phyloP scores from a whole-genome alignment of 2,888 invertebrate genomes.

The Melanargia galathea region DNA sequence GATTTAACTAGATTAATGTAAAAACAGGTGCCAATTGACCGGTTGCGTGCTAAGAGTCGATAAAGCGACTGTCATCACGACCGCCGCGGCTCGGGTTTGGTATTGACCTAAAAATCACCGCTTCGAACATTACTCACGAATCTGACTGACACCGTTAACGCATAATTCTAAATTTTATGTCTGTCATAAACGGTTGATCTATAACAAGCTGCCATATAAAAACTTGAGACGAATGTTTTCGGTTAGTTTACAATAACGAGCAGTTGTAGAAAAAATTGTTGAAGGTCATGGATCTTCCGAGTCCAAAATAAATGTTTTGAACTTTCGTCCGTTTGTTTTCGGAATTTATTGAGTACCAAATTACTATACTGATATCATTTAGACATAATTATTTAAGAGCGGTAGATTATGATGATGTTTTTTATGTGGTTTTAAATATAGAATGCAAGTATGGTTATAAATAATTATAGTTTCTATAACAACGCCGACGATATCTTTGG shows the following conservation, averaged over 20 bases:
- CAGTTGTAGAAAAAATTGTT: neutral
- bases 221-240: conserved; percentile 1
- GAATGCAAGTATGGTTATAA: neutral
- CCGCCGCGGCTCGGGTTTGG: conserved; percentile 32
- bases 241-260: neutral
- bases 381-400: neutral
- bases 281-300: neutral
- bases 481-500: neutral
- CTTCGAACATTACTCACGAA: conserved; percentile 39
- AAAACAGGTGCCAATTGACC: conserved; percentile 31
- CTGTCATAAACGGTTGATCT: conserved; percentile 29
- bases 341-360: neutral
- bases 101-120: conserved; percentile 46
- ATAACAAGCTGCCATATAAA: conserved; percentile 11
- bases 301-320: neutral
- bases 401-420: neutral
- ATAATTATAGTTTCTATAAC: neutral
- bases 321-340: neutral
- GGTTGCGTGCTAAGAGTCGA: conserved; percentile 38
- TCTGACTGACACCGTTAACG: conserved; percentile 36
- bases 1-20: conserved; percentile 23
- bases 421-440: neutral
- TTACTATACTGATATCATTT: neutral
- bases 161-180: conserved; percentile 42
- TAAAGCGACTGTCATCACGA: conserved; percentile 38